Evolutionary conservation across 2,888 invertebrate genomes (phyloP), one percentile per base, ranked within the genome.

Genomic region (Pandemis heparana): DNA sequence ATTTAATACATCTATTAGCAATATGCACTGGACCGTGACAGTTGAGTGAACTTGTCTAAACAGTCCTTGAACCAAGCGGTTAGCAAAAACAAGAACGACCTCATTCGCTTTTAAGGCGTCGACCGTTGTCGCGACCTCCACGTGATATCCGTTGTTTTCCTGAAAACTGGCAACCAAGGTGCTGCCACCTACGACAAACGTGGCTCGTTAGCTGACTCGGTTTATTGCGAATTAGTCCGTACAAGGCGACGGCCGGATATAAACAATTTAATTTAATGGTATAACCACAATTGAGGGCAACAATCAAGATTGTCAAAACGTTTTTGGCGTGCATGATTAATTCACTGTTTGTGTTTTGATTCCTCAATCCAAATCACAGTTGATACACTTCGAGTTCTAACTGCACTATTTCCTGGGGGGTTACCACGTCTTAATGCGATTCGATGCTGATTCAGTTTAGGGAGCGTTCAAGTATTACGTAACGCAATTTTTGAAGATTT

Each of bases 171-270:
- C 81, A 82, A 82, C 83, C 81, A 84, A 85, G 84, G 84, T 83
- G 77, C 77, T 91, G 90, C 93, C n/a, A n/a, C n/a, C 92, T 90
- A 93, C 92, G 85, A 79, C 79, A 79, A 82, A 89, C 91, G 87
- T 90, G 91, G 77, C 86, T 90, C 82, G 87, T 89, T 88, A 87
- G 83, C 84, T 79, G 81, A 75, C 78, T 87, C 88, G 87, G 86
- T 87, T 85, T 85, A 76, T 76, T 76, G 75, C 76, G 32, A 76
- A 76, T 75, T 74, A 79, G 72, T 32, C 91, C 92, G 84, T 87
- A 90, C 79, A 90, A 84, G 92, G 91, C 77, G 76, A 79, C 76
- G 78, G 12, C 76, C 77, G 78, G 76, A 80, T 82, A 84, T 86
- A 90, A 89, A 89, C 85, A 87, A 83, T 82, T 81, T 82, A 87